phyloP scores from a whole-genome alignment of 2,888 invertebrate species.

The Drosophila phalerata region DNA sequence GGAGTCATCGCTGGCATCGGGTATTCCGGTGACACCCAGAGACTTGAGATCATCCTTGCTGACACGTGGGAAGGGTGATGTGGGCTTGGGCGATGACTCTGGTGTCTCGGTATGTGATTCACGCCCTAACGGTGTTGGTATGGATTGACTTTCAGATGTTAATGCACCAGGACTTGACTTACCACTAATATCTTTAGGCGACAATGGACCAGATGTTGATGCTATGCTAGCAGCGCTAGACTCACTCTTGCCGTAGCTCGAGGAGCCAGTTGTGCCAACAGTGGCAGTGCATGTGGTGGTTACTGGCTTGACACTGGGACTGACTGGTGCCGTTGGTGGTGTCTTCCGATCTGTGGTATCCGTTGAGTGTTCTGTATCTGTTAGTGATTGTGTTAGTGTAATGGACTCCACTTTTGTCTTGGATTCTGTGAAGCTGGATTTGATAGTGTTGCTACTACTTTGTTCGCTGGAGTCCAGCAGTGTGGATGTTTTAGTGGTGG shows the following conservation, averaged over 20 bases:
- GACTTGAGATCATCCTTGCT: slow-evolving; percentile 83
- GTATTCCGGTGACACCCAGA: slow-evolving; percentile 62
- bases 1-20: slow-evolving; percentile 74
- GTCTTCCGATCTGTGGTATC: slow-evolving; percentile 85
- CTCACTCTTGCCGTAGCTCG: slow-evolving; percentile 62
- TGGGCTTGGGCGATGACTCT: slow-evolving; percentile 85
- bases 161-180: slow-evolving; percentile 85
- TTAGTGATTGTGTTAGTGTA: slow-evolving; percentile 53
- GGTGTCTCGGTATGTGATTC: slow-evolving; percentile 87
- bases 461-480: slow-evolving; percentile 55
- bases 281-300: slow-evolving; percentile 85
- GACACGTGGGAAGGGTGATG: slow-evolving; percentile 85
- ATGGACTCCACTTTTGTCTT: slow-evolving; percentile 58
- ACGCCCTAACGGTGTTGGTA: slow-evolving; percentile 87
- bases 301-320: slow-evolving; percentile 87
- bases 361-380: slow-evolving; percentile 56
- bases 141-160: slow-evolving; percentile 87
- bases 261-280: slow-evolving; percentile 73
- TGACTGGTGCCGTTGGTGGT: slow-evolving; percentile 90
- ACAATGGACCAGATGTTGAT: slow-evolving; percentile 84
- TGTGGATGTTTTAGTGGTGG: slow-evolving; percentile 50
- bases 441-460: slow-evolving; percentile 46
- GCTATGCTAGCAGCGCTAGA: slow-evolving; percentile 69
- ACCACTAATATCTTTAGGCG: slow-evolving; percentile 85
- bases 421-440: slow-evolving; percentile 35